Conservation (phyloP, 2,113 vertebrate species). For the Pogona vitticeps region DNA sequence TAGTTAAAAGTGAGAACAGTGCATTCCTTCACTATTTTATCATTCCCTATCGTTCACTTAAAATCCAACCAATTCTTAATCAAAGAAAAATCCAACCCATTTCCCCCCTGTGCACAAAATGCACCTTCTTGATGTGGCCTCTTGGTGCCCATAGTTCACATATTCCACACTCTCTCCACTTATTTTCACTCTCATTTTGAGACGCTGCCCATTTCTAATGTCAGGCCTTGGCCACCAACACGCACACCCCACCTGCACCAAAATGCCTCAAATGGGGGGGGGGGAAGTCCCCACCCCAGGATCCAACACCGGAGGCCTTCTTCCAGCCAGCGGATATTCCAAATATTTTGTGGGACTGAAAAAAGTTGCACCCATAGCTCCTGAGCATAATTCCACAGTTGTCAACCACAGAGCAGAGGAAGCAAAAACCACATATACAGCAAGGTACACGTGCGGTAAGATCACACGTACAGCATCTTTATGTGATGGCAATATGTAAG, state of each 20-base stretch:
- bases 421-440: background rate
- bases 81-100: background rate
- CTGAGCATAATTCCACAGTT: background rate
- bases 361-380: background rate
- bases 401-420: background rate
- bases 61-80: background rate
- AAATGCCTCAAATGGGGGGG: background rate
- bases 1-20: background rate
- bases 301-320: background rate
- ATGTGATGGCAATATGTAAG: background rate
- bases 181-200: background rate
- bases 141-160: background rate
- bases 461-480: background rate
- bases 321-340: background rate
- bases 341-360: background rate
- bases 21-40: conserved; percentile 23
- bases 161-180: background rate
- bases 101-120: background rate
- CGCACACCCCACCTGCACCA: background rate
- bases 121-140: no score
- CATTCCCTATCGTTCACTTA: background rate
- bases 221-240: background rate
- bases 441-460: background rate
- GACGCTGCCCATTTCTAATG: background rate
- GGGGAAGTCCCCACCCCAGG: no score